A percentile compares a stretch with the other conserved stretches of the same genome.
These are phyloP conservation scores for Celastrina argiolus DNA, from an alignment of 2,888 invertebrate species.

Conservation along the genomic window DNA sequence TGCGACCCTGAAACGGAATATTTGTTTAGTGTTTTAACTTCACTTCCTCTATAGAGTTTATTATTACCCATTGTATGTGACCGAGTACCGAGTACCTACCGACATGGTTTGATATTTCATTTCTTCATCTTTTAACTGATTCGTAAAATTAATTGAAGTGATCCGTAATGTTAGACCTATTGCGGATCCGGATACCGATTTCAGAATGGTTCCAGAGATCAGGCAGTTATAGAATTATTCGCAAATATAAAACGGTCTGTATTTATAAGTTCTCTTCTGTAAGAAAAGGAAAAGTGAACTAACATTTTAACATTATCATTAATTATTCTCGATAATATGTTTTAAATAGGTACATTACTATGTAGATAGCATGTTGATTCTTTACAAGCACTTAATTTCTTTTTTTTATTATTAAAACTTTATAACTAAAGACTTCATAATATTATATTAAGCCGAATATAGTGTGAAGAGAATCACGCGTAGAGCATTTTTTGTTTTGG, in stretches of 20 bases:
- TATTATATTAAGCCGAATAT: no score
- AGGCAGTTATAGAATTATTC: constrained; percentile 1
- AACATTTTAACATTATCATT: background rate
- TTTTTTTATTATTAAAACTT: no score
- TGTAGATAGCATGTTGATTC: no score
- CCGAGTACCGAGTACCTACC: no score
- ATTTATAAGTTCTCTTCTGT: background rate
- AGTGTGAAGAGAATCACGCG: no score
- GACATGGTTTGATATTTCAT: background rate
- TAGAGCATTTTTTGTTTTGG: no score
- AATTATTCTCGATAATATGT: no score
- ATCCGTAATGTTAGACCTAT: no score
- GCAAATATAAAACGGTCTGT: background rate
- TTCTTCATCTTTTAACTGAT: background rate
- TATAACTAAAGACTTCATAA: no score
- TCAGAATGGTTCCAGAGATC: background rate
- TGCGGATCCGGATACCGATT: background rate
- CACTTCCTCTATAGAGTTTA: background rate
- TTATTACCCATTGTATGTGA: background rate
- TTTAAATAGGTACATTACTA: no score
- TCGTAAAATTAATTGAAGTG: background rate
- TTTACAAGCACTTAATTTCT: no score
- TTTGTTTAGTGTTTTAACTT: background rate
- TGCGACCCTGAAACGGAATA: no score
- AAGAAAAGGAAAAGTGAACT: background rate